Evolutionary conservation across 1,140 invertebrate species (phyloP).

Genomic region (Ceratitis capitata): DNA sequence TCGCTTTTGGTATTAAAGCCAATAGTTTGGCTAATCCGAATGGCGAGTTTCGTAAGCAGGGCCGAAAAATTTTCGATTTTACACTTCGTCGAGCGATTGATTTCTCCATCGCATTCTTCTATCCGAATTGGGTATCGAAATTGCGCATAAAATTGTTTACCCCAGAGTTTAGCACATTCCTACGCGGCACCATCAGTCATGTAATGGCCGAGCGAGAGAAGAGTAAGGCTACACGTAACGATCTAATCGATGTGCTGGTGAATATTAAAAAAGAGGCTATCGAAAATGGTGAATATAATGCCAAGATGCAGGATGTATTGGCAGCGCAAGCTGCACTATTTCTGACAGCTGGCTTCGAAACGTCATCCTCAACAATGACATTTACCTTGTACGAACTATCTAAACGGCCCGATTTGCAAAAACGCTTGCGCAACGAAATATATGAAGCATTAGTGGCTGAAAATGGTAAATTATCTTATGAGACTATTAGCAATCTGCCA

Average conservation of each 20-base stretch:
- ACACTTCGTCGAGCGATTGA: conserved; percentile 67
- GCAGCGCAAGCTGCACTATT: conserved; percentile 76
- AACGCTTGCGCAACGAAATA: conserved; percentile 73
- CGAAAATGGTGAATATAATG: conserved; percentile 51
- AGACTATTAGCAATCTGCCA: conserved; percentile 71
- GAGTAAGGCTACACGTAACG: conserved; percentile 55
- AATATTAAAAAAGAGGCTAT: conserved; percentile 56
- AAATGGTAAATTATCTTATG: conserved; percentile 70
- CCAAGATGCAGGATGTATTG: conserved; percentile 66
- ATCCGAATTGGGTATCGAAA: conserved; percentile 58
- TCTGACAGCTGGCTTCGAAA: conserved; percentile 81
- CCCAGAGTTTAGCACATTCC: conserved; percentile 51
- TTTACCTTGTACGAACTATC: conserved; percentile 76
- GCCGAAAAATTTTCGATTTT: conserved; percentile 66
- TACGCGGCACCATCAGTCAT: conserved; percentile 57
- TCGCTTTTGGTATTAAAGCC: conserved; percentile 70
- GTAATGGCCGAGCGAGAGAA: conserved; percentile 61
- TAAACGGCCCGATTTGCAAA: conserved; percentile 74
- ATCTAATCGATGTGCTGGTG: conserved; percentile 67
- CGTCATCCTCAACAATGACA: conserved; percentile 76
- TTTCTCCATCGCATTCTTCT: conserved; percentile 66
- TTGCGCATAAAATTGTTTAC: conserved; percentile 52
- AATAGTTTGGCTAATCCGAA: conserved; percentile 67
- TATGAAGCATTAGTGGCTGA: conserved; percentile 65
- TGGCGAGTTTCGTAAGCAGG: conserved; percentile 64